Conservation (phyloP, 2,888 invertebrate genomes). For the Portevinia maculata region DNA sequence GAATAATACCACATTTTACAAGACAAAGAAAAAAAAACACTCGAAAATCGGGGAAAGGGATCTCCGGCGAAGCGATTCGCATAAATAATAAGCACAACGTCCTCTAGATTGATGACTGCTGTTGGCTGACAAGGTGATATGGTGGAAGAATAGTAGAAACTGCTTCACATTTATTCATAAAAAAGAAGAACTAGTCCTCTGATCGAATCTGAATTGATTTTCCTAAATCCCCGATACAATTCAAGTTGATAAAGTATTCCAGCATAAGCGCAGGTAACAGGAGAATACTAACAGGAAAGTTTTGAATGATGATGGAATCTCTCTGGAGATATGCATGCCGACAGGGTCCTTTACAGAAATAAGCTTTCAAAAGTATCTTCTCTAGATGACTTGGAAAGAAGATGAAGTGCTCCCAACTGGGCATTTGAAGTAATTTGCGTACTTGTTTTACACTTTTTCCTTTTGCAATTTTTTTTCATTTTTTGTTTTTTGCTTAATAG, state of each 20-base stretch:
- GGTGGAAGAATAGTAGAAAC: slow-evolving; percentile 1
- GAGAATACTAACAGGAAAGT: slow-evolving; percentile 33
- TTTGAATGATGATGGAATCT: slow-evolving; percentile 64
- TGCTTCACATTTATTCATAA: slow-evolving; percentile 34
- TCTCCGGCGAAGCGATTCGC: slow-evolving; percentile 37
- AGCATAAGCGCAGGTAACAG: slow-evolving; percentile 11
- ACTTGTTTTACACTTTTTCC: slow-evolving; percentile 25
- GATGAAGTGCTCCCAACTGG: slow-evolving; percentile 56
- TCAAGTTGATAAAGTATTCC: slow-evolving; percentile 4
- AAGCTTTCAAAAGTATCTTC: slow-evolving; percentile 47
- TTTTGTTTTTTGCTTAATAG: background rate
- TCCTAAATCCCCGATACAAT: background rate
- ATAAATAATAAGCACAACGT: slow-evolving; percentile 56
- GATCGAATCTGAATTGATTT: slow-evolving; percentile 56
- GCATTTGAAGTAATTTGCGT: slow-evolving; percentile 58
- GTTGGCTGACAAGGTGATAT: background rate
- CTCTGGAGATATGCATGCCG: slow-evolving; percentile 33
- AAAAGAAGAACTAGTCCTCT: slow-evolving; percentile 6
- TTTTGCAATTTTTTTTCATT: background rate
- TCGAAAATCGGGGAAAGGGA: background rate
- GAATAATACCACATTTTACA: slow-evolving; percentile 45
- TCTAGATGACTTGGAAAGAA: slow-evolving; percentile 38
- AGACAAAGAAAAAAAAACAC: slow-evolving; percentile 10
- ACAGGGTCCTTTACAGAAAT: slow-evolving; percentile 8
- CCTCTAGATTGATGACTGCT: slow-evolving; percentile 6